Base-by-base conservation (phyloP, 1,140 invertebrate species). In the Drosophila virilis region DNA sequence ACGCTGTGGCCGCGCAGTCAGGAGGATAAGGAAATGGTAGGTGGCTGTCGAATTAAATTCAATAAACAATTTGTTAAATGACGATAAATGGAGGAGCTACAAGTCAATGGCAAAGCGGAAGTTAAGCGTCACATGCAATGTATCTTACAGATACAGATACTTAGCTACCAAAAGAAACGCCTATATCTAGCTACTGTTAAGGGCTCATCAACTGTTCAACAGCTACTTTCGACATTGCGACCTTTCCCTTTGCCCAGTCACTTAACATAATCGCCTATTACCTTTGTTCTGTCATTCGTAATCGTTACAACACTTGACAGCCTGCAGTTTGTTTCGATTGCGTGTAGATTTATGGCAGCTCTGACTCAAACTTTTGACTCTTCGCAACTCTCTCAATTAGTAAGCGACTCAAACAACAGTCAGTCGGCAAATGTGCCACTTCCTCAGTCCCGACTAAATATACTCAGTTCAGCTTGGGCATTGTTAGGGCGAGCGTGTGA, bases 11-110 rank as follows among this genome's bases (percentile, higher is more conserved):
- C 98, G 3, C 96, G 96, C 83, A 96, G 97, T 58, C 97, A 98
- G 92, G 97, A 98, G 92, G 98, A 99, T 89, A 98, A 98, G 93
- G 97, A 98, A 91, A 96, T 97, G 94, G 98, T 98, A 93, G 94
- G 94, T 93, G 33, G 48, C 45, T 61, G 50, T 12, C 55, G 64
- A 35, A 55, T 6, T 52, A 54, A 77, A 83, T 80, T 55, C 43
- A 64, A 59, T 65, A 38, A 17, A 40, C 54, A 40, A 59, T 59
- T 59, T 59, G 54, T 51, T 50, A 28, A 48, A 6, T 52, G 8
- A 13, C 32, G 22, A 67, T 42, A 32, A 68, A 68, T 59, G 54
- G n/a, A 12, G 12, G 7, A 15, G 28, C 28, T 6, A 48, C 46
- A 45, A 58, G 43, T 35, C 32, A 58, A 15, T 35, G 42, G 13